phyloP scores from a whole-genome alignment of 2,888 invertebrate species.

The Crocallis elinguaria region DNA sequence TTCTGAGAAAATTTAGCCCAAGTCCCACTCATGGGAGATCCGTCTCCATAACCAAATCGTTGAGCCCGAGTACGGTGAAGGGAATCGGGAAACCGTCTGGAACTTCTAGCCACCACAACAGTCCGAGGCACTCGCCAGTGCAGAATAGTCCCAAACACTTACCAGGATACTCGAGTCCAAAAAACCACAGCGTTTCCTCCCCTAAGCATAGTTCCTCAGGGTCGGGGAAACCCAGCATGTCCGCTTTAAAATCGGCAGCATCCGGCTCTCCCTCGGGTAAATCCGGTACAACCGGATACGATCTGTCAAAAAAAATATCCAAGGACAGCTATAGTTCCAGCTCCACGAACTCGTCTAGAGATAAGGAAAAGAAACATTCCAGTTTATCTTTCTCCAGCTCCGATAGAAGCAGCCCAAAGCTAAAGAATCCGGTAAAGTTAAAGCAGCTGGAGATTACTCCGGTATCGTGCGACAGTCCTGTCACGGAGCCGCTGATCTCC shows the following conservation, averaged over 20 bases:
- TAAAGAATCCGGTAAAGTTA: slow-evolving; percentile 88
- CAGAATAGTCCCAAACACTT: slow-evolving; percentile 91
- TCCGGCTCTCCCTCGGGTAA: slow-evolving; percentile 88
- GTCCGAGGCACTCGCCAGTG: slow-evolving; percentile 91
- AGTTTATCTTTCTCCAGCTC: slow-evolving; percentile 80
- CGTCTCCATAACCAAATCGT: slow-evolving; percentile 86
- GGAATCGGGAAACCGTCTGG: slow-evolving; percentile 77
- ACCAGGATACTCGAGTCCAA: slow-evolving; percentile 89
- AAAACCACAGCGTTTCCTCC: slow-evolving; percentile 91
- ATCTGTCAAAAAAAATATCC: slow-evolving; percentile 82
- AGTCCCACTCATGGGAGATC: slow-evolving; percentile 89
- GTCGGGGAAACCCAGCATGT: slow-evolving; percentile 95
- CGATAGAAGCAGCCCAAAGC: slow-evolving; percentile 86
- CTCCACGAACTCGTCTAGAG: slow-evolving; percentile 73
- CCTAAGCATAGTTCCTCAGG: slow-evolving; percentile 91
- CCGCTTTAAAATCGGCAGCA: slow-evolving; percentile 92
- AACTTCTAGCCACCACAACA: slow-evolving; percentile 84
- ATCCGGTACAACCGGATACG: slow-evolving; percentile 81
- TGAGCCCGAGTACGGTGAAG: slow-evolving; percentile 76
- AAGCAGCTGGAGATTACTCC: slow-evolving; percentile 88
- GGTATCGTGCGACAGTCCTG: slow-evolving; percentile 78
- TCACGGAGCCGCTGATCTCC: slow-evolving; percentile 74
- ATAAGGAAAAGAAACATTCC: slow-evolving; percentile 84
- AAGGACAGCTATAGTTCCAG: slow-evolving; percentile 76
- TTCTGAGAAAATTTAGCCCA: slow-evolving; percentile 88